These are phyloP conservation scores for Metallyticus violacea DNA, from an alignment of 2,888 invertebrate genomes.

Conservation along the genomic window DNA sequence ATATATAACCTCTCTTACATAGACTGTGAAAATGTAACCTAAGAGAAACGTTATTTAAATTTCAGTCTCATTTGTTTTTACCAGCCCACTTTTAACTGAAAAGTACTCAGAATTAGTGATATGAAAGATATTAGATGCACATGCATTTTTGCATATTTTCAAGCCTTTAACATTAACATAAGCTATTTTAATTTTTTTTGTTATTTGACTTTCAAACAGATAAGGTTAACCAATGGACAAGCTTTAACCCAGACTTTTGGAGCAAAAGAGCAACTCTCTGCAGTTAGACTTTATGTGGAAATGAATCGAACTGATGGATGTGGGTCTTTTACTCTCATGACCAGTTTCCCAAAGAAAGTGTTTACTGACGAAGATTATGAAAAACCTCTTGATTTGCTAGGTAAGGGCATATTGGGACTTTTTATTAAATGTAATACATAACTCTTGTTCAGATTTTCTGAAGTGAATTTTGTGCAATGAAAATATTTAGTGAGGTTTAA, in stretches of 20 bases:
- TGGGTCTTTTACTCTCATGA: slow-evolving; percentile 79
- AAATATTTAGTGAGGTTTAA: too few relatives aligned
- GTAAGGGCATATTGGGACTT: slow-evolving; percentile 48
- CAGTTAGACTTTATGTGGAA: slow-evolving; percentile 85
- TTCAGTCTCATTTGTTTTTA: too few relatives aligned
- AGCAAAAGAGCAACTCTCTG: slow-evolving; percentile 83
- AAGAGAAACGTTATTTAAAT: too few relatives aligned
- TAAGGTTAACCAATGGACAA: slow-evolving; percentile 73
- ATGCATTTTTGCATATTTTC: too few relatives aligned
- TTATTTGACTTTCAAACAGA: slow-evolving; percentile 47
- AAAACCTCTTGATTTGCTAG: slow-evolving; percentile 78
- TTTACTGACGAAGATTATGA: slow-evolving; percentile 85
- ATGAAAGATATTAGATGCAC: too few relatives aligned
- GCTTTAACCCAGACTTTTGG: slow-evolving; percentile 73
- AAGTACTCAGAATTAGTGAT: too few relatives aligned
- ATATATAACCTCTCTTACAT: too few relatives aligned
- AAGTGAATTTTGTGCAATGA: too few relatives aligned
- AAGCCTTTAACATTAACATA: background rate
- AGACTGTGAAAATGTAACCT: too few relatives aligned
- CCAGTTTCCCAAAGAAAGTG: slow-evolving; percentile 85
- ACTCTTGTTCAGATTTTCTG: too few relatives aligned
- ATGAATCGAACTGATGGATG: slow-evolving; percentile 73
- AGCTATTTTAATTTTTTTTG: background rate
- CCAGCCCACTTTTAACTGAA: too few relatives aligned
- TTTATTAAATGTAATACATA: too few relatives aligned